These are phyloP conservation scores for Drosophila melanosoma DNA, from an alignment of 2,888 invertebrate genomes.

Conservation along the genomic window DNA sequence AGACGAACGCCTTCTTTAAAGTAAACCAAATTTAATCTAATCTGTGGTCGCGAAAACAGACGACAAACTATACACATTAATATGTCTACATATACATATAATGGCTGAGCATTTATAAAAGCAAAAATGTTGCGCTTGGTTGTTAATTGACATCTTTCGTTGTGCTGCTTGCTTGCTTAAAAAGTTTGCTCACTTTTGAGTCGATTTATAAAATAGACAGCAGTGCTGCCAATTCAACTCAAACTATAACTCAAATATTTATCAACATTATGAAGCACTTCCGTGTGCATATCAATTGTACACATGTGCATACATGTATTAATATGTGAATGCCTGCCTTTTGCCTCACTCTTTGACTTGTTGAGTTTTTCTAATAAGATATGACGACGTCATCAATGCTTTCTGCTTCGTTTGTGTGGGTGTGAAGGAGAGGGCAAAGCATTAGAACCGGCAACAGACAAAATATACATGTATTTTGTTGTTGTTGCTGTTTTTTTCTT, in stretches of 20 bases:
- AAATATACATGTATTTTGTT: conserved; percentile 56
- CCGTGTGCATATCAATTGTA: conserved; percentile 49
- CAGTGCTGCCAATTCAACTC: conserved; percentile 52
- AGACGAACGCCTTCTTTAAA: conserved; percentile 64
- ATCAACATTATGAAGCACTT: conserved; percentile 48
- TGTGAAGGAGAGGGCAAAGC: conserved; percentile 47
- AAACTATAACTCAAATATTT: conserved; percentile 53
- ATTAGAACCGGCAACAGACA: conserved; percentile 71
- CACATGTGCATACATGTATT: background rate
- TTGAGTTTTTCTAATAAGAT: conserved; percentile 51
- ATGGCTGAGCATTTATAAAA: conserved; percentile 14
- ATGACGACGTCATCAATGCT: conserved; percentile 53
- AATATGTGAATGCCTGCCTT: conserved; percentile 20
- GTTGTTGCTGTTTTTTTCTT: conserved; percentile 36
- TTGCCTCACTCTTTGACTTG: conserved; percentile 51
- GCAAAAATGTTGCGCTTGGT: conserved; percentile 60
- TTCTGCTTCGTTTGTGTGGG: conserved; percentile 22
- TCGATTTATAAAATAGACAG: conserved; percentile 11
- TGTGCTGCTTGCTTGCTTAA: conserved; percentile 21
- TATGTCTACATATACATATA: conserved; percentile 3
- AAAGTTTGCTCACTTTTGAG: conserved; percentile 42
- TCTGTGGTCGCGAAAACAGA: conserved; percentile 68
- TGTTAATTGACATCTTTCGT: conserved; percentile 68
- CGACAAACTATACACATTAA: conserved; percentile 32
- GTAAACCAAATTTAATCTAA: conserved; percentile 77